Evolutionary conservation across 2,888 invertebrate species (phyloP).

Genomic region (Lochmaea crataegi): DNA sequence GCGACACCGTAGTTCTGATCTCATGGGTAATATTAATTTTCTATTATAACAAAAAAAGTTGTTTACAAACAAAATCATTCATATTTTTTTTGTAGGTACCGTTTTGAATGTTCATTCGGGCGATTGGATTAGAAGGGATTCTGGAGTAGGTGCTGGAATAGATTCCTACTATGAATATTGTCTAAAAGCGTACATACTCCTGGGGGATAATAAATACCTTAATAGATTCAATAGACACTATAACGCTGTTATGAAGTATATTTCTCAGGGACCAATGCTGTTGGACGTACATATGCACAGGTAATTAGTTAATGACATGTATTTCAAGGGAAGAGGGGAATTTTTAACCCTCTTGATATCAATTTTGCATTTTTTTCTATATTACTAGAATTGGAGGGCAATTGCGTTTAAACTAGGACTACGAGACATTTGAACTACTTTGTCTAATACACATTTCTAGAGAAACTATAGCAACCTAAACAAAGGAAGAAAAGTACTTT

Average conservation of each 20-base stretch:
- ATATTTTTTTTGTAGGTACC: slow-evolving; percentile 65
- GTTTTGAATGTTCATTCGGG: slow-evolving; percentile 96
- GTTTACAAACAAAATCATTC: neutral
- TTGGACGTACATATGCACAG: slow-evolving; percentile 91
- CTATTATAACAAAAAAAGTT: no score
- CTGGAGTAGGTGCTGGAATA: slow-evolving; percentile 98
- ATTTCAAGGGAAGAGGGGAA: neutral
- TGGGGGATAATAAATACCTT: slow-evolving; percentile 93
- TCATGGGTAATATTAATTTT: slow-evolving; percentile 77
- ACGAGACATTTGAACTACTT: neutral
- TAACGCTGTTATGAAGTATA: slow-evolving; percentile 96
- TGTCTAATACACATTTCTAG: no score
- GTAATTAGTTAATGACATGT: slow-evolving; percentile 48
- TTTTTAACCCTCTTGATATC: neutral
- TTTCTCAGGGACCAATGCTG: slow-evolving; percentile 92
- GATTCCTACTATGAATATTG: slow-evolving; percentile 99
- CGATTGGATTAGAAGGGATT: slow-evolving; percentile 96
- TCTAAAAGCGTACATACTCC: slow-evolving; percentile 94
- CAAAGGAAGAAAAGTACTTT: no score
- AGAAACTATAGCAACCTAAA: no score
- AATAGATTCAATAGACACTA: slow-evolving; percentile 96
- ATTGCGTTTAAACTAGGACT: no score
- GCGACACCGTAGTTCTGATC: slow-evolving; percentile 87
- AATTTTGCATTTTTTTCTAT: neutral
- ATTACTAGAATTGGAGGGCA: no score